These are phyloP conservation scores for Bergia sp. DNA, from an alignment of 92 coral and sea anemone genomes.

Conservation along the genomic window DNA sequence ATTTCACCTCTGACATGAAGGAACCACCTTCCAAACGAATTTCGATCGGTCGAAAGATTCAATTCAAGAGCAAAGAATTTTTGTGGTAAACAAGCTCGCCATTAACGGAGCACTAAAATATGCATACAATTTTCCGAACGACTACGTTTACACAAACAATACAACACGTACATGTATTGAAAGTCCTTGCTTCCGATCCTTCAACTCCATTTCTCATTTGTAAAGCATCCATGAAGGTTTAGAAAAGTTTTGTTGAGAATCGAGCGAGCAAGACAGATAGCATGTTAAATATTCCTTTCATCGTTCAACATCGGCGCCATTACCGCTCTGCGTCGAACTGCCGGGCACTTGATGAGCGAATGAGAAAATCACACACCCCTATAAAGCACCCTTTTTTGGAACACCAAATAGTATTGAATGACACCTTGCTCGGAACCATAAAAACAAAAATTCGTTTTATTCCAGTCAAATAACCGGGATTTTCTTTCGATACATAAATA, in stretches of 20 bases:
- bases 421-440: constrained; percentile 94
- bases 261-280: constrained; percentile 35
- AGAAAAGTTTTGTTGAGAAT: constrained; percentile 30
- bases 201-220: constrained; percentile 74
- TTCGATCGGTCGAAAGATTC: constrained; percentile 38
- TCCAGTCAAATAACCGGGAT: constrained; percentile 61
- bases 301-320: constrained; percentile 85
- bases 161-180: constrained; percentile 85
- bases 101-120: constrained; percentile 92
- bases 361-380: constrained; percentile 98
- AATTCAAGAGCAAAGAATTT: constrained; percentile 34
- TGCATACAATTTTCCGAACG: constrained; percentile 99
- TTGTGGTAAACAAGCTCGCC: constrained; percentile 69
- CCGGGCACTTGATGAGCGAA: constrained; percentile 99
- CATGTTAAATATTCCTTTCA: constrained; percentile 48
- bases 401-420: constrained; percentile 98
- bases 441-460: constrained; percentile 80
- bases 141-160: constrained; percentile 97
- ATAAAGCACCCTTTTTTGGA: constrained; percentile 96
- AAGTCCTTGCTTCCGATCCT: constrained; percentile 83
- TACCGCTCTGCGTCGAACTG: constrained; percentile 85
- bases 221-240: constrained; percentile 81
- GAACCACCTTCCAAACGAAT: constrained; percentile 57
- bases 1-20: constrained; percentile 52
- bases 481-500: constrained; percentile 37